A percentile compares a stretch with the other conserved stretches of the same genome.
phyloP scores from a whole-genome alignment of 2,113 vertebrate genomes.

The Microtus montanus region DNA sequence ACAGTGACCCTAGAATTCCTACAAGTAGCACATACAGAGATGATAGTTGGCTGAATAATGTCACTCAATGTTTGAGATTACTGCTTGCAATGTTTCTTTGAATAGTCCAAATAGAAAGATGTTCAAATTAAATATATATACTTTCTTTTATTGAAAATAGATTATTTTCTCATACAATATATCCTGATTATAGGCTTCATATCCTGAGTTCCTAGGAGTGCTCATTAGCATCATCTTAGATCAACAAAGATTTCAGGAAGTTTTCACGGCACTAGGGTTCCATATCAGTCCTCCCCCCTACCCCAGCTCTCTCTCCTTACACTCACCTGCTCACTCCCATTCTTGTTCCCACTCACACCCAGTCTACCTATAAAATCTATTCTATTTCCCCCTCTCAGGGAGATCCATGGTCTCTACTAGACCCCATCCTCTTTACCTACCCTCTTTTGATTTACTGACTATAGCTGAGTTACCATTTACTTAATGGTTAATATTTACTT shows the following conservation, averaged over 20 bases:
- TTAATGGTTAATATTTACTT: too few relatives aligned
- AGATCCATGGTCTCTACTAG: neutral
- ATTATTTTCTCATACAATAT: neutral
- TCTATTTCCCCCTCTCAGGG: neutral
- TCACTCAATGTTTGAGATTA: constrained; percentile 52
- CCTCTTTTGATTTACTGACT: too few relatives aligned
- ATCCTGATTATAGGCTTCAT: neutral
- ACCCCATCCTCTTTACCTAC: too few relatives aligned
- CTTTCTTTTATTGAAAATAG: neutral
- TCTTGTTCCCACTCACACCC: neutral
- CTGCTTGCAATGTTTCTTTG: constrained; percentile 35
- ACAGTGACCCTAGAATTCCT: constrained; percentile 34
- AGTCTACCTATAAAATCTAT: neutral
- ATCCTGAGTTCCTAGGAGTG: neutral
- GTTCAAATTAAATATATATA: too few relatives aligned
- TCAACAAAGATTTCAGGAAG: neutral
- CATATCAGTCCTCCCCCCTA: neutral
- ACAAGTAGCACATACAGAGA: constrained; percentile 1
- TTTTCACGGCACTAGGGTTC: neutral
- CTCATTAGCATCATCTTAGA: neutral
- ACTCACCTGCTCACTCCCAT: neutral
- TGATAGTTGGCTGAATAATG: constrained; percentile 31
- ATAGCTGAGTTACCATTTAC: too few relatives aligned
- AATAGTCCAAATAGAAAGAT: constrained; percentile 58
- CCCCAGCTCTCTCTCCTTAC: neutral